These are phyloP conservation scores for Vulpes vulpes DNA, from an alignment of 2,113 vertebrate genomes.

Conservation along the genomic window DNA sequence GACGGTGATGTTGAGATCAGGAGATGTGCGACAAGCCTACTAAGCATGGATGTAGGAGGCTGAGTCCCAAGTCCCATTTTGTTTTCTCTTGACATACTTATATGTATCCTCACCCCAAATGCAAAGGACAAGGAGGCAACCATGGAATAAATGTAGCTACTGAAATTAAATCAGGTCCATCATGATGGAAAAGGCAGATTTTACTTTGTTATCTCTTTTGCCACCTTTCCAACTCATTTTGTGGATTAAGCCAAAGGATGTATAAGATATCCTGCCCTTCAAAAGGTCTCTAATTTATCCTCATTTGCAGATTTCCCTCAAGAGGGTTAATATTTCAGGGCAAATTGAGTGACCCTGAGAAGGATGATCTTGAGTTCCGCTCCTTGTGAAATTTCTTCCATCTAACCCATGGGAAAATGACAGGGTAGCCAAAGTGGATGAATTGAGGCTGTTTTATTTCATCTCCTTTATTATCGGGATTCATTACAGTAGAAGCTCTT, in stretches of 20 bases:
- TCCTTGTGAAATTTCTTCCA: slow-evolving; percentile 39
- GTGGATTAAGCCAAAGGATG: not conserved
- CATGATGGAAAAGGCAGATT: not conserved
- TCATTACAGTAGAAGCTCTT: slow-evolving; percentile 28
- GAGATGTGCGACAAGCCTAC: not conserved
- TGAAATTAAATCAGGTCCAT: not conserved
- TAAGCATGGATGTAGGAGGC: not conserved
- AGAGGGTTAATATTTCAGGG: slow-evolving; percentile 71
- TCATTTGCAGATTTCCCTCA: slow-evolving; percentile 61
- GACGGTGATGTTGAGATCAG: not conserved
- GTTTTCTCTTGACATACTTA: not conserved
- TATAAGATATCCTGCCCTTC: not conserved
- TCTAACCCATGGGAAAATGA: not conserved
- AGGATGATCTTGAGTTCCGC: slow-evolving; percentile 22
- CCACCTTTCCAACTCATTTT: slow-evolving; percentile 15
- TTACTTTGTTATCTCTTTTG: slow-evolving; percentile 46
- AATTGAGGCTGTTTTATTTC: slow-evolving; percentile 54
- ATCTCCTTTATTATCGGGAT: slow-evolving; percentile 9
- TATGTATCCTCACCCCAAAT: not conserved
- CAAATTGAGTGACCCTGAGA: slow-evolving; percentile 37
- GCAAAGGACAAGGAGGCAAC: not conserved
- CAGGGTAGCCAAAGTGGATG: not conserved
- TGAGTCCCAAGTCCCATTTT: not conserved
- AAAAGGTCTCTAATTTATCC: slow-evolving; percentile 42
- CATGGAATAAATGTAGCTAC: not conserved